Conservation (phyloP, 2,888 invertebrate species). For the Ormyrus thymus region DNA sequence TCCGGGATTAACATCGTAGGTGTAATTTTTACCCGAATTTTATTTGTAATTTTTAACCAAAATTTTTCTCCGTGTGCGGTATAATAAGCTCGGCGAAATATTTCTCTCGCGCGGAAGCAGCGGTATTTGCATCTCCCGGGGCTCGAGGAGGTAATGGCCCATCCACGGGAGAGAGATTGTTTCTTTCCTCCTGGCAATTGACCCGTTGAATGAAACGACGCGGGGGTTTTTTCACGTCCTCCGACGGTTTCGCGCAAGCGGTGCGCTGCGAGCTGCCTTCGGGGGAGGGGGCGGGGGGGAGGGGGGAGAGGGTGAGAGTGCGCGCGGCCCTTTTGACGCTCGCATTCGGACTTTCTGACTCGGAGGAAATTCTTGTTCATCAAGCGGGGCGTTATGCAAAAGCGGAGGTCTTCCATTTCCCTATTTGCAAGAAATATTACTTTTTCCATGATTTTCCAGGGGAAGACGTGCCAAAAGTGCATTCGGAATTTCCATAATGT, state of each 20-base stretch:
- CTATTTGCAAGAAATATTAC: no score
- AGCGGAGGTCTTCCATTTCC: not conserved
- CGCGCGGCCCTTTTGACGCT: no score
- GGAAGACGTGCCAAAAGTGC: not conserved
- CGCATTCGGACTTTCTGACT: not conserved
- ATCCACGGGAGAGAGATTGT: conserved; percentile 43
- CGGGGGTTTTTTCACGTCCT: conserved; percentile 2
- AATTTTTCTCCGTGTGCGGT: no score
- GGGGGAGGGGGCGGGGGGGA: no score
- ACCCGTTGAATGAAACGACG: conserved; percentile 16
- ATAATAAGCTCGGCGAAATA: conserved; percentile 45
- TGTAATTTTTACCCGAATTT: no score
- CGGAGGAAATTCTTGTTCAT: not conserved
- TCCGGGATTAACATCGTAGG: no score
- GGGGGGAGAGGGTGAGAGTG: no score
- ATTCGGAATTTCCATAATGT: no score
- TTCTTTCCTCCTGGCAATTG: conserved; percentile 48
- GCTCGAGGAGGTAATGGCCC: conserved; percentile 39
- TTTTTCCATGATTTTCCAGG: not conserved
- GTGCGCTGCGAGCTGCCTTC: no score
- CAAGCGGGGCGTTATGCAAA: not conserved
- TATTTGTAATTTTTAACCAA: no score
- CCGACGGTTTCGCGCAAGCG: no score
- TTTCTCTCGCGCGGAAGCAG: conserved; percentile 4
- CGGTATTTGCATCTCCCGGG: conserved; percentile 45